These are phyloP conservation scores for Molossus alvarezi DNA, from an alignment of 2,797 vertebrate genomes.

Conservation along the genomic window DNA sequence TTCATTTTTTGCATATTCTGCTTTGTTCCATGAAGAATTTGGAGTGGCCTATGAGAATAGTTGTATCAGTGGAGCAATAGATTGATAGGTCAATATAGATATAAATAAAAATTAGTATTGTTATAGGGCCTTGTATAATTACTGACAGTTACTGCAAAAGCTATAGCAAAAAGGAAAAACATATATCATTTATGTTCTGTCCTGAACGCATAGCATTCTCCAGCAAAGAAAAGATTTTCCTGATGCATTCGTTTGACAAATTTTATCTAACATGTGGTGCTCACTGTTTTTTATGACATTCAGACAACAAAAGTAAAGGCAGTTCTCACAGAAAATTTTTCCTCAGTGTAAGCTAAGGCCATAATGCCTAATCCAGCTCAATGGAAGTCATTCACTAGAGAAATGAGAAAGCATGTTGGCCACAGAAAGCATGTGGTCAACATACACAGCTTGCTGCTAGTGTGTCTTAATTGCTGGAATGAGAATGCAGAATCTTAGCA, in stretches of 20 bases:
- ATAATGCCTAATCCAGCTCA: not conserved
- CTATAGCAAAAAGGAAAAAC: not conserved
- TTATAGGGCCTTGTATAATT: not conserved
- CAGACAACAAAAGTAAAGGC: not conserved
- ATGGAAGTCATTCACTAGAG: not conserved
- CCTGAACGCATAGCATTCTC: not conserved
- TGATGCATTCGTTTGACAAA: not conserved
- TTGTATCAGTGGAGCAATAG: not conserved
- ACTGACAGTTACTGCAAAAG: not conserved
- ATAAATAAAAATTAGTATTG: slow-evolving; percentile 11
- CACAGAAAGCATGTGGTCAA: not conserved
- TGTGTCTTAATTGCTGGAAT: not conserved
- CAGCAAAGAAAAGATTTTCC: slow-evolving; percentile 19
- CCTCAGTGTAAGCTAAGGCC: not conserved
- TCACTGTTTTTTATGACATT: not conserved
- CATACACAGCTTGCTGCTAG: not conserved
- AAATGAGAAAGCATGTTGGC: not conserved
- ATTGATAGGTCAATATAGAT: not conserved
- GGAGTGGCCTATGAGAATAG: not conserved
- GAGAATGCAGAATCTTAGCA: not conserved
- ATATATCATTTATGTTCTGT: not conserved
- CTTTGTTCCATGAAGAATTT: not conserved
- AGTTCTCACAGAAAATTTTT: not conserved
- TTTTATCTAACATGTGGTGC: not conserved
- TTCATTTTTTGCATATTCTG: not conserved